phyloP scores from a whole-genome alignment of 2,888 invertebrate genomes.

The Leptopterna dolabrata region DNA sequence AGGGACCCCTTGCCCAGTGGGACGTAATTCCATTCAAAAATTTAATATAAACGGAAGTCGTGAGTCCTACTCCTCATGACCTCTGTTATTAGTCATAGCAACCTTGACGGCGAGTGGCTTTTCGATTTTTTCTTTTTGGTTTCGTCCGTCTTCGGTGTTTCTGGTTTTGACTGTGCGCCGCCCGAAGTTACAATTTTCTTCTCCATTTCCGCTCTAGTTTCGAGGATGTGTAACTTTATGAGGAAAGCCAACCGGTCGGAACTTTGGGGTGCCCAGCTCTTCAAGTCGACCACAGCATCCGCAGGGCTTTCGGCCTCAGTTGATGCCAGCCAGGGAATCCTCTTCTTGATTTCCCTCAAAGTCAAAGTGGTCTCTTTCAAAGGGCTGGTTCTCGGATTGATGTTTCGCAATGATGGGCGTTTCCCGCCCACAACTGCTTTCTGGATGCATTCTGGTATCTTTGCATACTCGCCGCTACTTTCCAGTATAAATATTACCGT shows the following conservation, averaged over 20 bases:
- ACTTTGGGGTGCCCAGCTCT: not conserved
- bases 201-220: conserved; percentile 30
- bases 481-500: conserved; percentile 13
- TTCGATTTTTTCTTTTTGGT: not conserved
- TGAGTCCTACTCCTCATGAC: too few species aligned
- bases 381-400: not conserved
- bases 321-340: conserved; percentile 7
- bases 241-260: not conserved
- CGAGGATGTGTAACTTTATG: not conserved
- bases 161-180: not conserved
- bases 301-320: not conserved
- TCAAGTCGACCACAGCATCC: not conserved
- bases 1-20: too few species aligned
- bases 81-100: too few species aligned
- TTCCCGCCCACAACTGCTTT: not conserved
- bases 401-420: not conserved
- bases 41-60: too few species aligned
- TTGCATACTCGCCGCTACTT: not conserved
- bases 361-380: not conserved
- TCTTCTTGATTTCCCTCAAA: not conserved
- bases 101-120: not conserved
- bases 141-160: not conserved
- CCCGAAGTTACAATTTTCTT: not conserved
- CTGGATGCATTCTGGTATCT: not conserved
- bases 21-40: too few species aligned